These are phyloP conservation scores for Todiramphus chloris DNA, from an alignment of 2,113 vertebrate genomes.

Conservation along the genomic window DNA sequence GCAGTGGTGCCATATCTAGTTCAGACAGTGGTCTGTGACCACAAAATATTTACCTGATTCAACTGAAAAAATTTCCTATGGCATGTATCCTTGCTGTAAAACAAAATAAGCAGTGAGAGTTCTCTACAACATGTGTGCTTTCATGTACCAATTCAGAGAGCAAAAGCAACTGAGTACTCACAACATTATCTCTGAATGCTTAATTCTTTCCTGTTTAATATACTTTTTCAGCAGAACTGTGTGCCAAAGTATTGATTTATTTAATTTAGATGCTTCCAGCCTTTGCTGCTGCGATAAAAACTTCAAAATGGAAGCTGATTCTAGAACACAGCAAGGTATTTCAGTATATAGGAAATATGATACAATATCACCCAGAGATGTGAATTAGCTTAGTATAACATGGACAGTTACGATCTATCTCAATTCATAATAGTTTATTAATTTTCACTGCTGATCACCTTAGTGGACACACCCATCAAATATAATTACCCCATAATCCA, in stretches of 20 bases:
- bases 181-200: background rate
- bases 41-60: background rate
- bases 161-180: background rate
- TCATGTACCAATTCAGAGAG: background rate
- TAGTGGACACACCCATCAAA: background rate
- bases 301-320: background rate
- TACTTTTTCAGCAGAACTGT: background rate
- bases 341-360: background rate
- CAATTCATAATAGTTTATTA: background rate
- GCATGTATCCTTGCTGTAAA: background rate
- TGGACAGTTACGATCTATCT: background rate
- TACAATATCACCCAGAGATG: background rate
- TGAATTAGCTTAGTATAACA: background rate
- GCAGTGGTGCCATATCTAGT: background rate
- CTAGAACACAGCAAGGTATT: background rate
- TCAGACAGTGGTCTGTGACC: background rate
- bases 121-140: background rate
- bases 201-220: background rate
- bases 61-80: background rate
- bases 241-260: background rate
- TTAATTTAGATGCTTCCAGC: background rate
- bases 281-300: background rate
- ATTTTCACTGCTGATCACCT: background rate
- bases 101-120: background rate
- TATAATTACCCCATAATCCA: background rate